Base-by-base conservation (phyloP, 2,888 invertebrate species). In the Ditylenchus weischeri region DNA sequence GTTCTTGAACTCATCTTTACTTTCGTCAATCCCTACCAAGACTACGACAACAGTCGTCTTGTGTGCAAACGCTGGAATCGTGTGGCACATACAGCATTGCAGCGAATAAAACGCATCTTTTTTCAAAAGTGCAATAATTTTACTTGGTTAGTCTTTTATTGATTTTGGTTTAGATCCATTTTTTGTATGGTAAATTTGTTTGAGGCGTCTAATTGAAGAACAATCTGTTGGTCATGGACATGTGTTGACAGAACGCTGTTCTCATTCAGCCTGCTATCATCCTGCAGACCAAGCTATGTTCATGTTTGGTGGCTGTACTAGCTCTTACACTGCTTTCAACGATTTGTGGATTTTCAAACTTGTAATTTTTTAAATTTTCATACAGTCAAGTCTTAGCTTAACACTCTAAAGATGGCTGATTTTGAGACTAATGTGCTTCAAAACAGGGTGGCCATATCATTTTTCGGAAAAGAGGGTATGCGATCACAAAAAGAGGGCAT, bases 261-360 rank as follows among this genome's bases (percentile, higher is more conserved):
- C 78, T 19, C 78, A 78, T 63, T 59, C 78, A 13, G 73, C 74
- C 43, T 71, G 71, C 47, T 73, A 71, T 59, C 71, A 71, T 51
- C 69, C 72, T n/a, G 29, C 63, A 47, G 64, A 65, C 23, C 57
- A 66, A 50, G 57, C 63, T 15, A 69, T 76, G 70, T 73, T 62
- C 67, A 60, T 78, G 57, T 94, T 95, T 87, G 95, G 95, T 47
- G 95, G 95, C 10, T 94, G 93, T 79, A 93, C 94, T 15, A 90
- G 91, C 49, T 90, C 91, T 65, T 90, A 90, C 79, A 94, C 95
- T 23, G 92, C 95, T 18, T 94, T 94, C 82, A 95, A 96, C 86
- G 95, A 96, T 86, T 86, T 96, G 47, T 95, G 95, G 95, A 88
- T 89, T 72, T 89, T 95, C 84, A 92, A 95, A 86, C 87, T 95